A percentile compares a stretch with the other conserved stretches of the same genome.
phyloP scores from a whole-genome alignment of 2,888 invertebrate genomes.

The Gortyna flavago region DNA sequence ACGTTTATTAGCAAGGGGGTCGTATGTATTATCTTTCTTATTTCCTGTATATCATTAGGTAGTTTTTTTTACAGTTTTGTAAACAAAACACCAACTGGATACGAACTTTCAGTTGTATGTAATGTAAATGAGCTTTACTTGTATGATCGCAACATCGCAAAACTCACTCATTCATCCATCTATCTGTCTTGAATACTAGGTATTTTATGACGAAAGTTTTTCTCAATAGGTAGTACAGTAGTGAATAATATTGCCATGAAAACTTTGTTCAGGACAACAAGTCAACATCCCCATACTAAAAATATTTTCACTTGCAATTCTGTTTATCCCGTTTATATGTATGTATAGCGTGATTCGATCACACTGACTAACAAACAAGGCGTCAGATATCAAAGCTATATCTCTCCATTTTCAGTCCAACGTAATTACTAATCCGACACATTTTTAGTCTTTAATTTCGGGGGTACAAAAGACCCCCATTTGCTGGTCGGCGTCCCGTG shows the following conservation, averaged over 20 bases:
- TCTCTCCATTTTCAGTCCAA: slow-evolving; percentile 32
- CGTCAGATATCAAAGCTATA: slow-evolving; percentile 35
- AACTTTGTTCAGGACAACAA: neutral
- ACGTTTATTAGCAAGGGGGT: too few relatives aligned
- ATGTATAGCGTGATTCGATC: neutral
- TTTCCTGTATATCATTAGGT: too few relatives aligned
- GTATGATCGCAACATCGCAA: neutral
- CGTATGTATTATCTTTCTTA: too few relatives aligned
- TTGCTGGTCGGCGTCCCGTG: slow-evolving; percentile 70
- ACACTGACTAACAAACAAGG: slow-evolving; percentile 10
- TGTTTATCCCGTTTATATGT: slow-evolving; percentile 7
- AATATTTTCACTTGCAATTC: neutral
- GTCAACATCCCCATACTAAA: neutral
- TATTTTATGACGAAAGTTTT: neutral
- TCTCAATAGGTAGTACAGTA: too few relatives aligned
- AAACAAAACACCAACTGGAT: neutral
- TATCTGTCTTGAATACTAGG: neutral
- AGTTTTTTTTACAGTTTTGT: neutral
- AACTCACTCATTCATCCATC: neutral
- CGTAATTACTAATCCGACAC: slow-evolving; percentile 67
- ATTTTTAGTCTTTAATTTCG: slow-evolving; percentile 69
- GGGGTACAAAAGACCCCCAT: slow-evolving; percentile 66
- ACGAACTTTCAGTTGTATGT: neutral
- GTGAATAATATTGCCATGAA: slow-evolving; percentile 2
- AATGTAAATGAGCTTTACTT: slow-evolving; percentile 11